Conservation (phyloP, 2,888 invertebrate species). For the Stenodera caucasica region DNA sequence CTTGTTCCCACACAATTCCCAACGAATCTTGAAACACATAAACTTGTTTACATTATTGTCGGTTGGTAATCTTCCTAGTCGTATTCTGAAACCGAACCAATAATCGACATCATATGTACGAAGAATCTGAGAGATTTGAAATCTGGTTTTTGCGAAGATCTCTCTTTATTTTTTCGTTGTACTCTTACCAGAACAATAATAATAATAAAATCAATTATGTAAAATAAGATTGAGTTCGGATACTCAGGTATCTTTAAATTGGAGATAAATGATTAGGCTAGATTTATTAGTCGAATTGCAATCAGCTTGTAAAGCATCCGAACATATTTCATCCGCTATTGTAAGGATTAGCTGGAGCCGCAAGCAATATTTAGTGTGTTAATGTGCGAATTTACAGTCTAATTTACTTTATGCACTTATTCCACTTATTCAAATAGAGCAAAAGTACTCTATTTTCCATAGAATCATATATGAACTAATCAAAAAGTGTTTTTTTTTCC, state of each 20-base stretch:
- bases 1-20: constrained; percentile 12
- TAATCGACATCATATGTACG: neutral
- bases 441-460: neutral
- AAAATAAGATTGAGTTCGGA: too few species aligned
- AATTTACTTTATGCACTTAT: too few species aligned
- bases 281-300: neutral
- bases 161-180: neutral
- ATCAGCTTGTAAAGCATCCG: neutral
- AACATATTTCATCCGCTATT: constrained; percentile 47
- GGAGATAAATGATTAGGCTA: neutral
- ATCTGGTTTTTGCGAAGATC: neutral
- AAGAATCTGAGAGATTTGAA: neutral
- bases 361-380: constrained; percentile 36
- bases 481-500: too few species aligned
- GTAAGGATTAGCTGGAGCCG: constrained; percentile 47
- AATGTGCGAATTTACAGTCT: neutral
- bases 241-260: too few species aligned
- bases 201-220: too few species aligned
- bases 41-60: constrained; percentile 22
- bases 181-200: constrained; percentile 20
- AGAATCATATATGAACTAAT: neutral
- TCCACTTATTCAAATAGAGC: neutral
- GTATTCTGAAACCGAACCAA: neutral
- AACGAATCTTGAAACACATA: constrained; percentile 3
- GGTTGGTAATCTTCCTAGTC: constrained; percentile 4